Base-by-base conservation (phyloP, 1,140 invertebrate species). In the Drosophila simulans region DNA sequence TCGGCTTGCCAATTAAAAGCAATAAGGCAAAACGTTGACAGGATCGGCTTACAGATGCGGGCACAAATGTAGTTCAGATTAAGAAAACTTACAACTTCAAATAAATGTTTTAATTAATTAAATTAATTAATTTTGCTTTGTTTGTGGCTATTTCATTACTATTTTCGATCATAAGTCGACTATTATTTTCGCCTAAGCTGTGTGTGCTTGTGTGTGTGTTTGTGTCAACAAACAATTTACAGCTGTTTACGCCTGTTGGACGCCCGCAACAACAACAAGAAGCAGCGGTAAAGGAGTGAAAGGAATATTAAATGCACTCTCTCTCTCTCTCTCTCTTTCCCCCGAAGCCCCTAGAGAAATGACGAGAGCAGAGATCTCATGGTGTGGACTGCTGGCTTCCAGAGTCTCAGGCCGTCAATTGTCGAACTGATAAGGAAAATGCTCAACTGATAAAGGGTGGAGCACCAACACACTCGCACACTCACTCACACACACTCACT, bases 221-320 rank as follows among this genome's bases (percentile, higher is more conserved):
- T 64, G 54, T 68, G 81, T 77, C 77, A 76, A 83, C 64, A 86
- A 85, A 75, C 70, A 79, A 65, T 79, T 83, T 74, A 86, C 83
- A 88, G 83, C 83, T 88, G 83, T 88, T 88, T 88, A 77, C 64
- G 83, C 83, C 83, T 88, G 84, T 88, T 89, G 82, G 82, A 78
- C 74, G 73, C 74, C 40, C 45, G 17, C 49, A 46, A 58, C 48
- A 63, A 39, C 34, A 34, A 64, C 31, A 64, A 57, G 31, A 65
- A 15, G 12, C 12, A 27, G 37, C 46, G 65, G 49, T 15, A 35
- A 27, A 40, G 15, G 45, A 45, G 20, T 45, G 5, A 49, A 56
- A 10, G 43, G 37, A 39, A 48, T 5, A 22, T 17, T 34, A 40
- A 45, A n/a, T 15, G 5, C 49, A 17, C 49, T 53, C 27, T 49